phyloP scores from a whole-genome alignment of 1,140 invertebrate species.

The Penaeus japonicus region DNA sequence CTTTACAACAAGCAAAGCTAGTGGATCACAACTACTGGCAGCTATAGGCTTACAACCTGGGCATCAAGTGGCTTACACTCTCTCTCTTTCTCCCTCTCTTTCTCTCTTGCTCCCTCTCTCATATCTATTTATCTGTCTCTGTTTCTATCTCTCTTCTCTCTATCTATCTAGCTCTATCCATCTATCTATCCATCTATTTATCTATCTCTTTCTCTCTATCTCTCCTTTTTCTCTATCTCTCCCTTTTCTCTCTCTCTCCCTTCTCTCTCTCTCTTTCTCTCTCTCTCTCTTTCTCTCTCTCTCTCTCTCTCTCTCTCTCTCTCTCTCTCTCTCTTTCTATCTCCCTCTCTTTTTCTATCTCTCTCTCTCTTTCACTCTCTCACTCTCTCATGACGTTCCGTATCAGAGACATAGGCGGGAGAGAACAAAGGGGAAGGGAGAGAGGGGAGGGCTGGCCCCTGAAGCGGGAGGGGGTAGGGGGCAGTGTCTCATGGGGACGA shows the following conservation, averaged over 20 bases:
- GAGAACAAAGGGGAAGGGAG: too few relatives aligned
- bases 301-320: constrained; percentile 13
- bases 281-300: background rate
- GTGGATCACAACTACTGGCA: too few relatives aligned
- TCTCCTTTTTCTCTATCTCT: background rate
- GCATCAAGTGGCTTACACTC: too few relatives aligned
- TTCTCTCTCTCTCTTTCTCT: background rate
- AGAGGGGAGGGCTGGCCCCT: too few relatives aligned
- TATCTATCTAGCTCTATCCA: background rate
- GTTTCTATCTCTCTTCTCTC: background rate
- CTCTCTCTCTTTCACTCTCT: background rate
- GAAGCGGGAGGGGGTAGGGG: too few relatives aligned
- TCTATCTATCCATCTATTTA: background rate
- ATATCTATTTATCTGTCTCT: background rate
- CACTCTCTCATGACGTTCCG: background rate
- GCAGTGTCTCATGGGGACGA: too few relatives aligned
- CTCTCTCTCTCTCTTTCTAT: constrained; percentile 15
- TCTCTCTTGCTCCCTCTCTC: background rate
- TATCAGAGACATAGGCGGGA: too few relatives aligned
- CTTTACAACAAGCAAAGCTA: too few relatives aligned
- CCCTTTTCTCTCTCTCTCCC: background rate
- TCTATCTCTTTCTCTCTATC: background rate
- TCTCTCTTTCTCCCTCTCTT: background rate
- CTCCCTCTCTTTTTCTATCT: too few relatives aligned
- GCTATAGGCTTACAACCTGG: too few relatives aligned